Conservation (phyloP, 1,140 invertebrate genomes). For the Drosophila aff. region DNA sequence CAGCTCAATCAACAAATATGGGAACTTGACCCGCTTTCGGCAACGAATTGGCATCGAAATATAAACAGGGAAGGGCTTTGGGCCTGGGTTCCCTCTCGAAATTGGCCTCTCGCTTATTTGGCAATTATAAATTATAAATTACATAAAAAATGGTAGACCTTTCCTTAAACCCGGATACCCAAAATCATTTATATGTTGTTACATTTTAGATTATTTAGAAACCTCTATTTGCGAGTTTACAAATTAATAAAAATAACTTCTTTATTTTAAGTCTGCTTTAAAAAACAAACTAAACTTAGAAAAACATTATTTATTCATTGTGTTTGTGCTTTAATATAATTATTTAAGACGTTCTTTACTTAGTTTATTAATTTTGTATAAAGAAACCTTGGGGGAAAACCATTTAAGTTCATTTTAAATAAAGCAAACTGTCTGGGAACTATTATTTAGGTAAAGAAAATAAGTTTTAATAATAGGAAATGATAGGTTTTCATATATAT, state of each 20-base stretch:
- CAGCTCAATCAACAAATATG: constrained; percentile 43
- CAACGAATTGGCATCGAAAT: constrained; percentile 39
- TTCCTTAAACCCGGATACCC: not conserved
- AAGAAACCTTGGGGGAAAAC: not conserved
- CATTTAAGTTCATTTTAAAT: not conserved
- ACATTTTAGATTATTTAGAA: not conserved
- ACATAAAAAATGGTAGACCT: constrained; percentile 2
- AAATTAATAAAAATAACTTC: not conserved
- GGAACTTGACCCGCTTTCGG: constrained; percentile 72
- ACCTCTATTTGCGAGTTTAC: not conserved
- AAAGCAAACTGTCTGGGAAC: not conserved
- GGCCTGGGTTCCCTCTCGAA: constrained; percentile 7
- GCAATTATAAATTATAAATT: constrained; percentile 27
- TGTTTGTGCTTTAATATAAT: not conserved
- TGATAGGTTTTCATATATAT: not conserved
- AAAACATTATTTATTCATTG: no score
- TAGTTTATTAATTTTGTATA: not conserved
- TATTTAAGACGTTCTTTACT: not conserved
- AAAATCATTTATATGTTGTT: not conserved
- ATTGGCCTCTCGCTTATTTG: constrained; percentile 33
- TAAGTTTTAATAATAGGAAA: no score
- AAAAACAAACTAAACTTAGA: not conserved
- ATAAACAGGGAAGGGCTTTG: constrained; percentile 24
- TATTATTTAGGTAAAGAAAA: not conserved
- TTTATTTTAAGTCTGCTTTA: not conserved